A percentile compares a stretch with the other conserved stretches of the same genome.
phyloP scores from a whole-genome alignment of 2,113 vertebrate species.

The Mungos mungo region DNA sequence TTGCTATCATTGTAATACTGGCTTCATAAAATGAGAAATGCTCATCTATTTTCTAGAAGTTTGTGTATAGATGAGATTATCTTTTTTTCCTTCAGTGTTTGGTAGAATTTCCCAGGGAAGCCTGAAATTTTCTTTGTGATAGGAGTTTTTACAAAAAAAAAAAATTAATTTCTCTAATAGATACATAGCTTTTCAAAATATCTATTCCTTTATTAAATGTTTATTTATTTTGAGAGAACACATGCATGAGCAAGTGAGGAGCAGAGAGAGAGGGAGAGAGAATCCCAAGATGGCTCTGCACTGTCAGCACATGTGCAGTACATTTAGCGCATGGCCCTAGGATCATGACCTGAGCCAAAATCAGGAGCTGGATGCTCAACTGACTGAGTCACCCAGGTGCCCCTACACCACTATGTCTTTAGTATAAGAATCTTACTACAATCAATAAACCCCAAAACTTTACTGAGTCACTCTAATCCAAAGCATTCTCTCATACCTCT shows the following conservation, averaged over 20 bases:
- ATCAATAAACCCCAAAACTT: background rate
- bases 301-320: too few relatives aligned
- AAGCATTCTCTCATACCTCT: background rate
- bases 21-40: background rate
- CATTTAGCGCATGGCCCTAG: too few relatives aligned
- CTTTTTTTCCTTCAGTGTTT: background rate
- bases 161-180: background rate
- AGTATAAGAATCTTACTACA: background rate
- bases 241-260: too few relatives aligned
- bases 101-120: background rate
- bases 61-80: background rate
- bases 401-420: background rate
- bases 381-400: too few relatives aligned
- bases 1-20: background rate
- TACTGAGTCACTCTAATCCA: background rate
- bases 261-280: too few relatives aligned
- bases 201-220: background rate
- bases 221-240: too few relatives aligned
- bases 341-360: too few relatives aligned
- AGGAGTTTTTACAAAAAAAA: background rate
- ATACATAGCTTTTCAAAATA: background rate
- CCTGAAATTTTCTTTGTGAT: background rate
- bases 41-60: background rate
- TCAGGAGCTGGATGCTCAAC: too few relatives aligned
- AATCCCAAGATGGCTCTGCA: too few relatives aligned